Evolutionary conservation across 2,113 vertebrate genomes (phyloP), one percentile per base, ranked within the genome.

Genomic region (Sorex araneus): DNA sequence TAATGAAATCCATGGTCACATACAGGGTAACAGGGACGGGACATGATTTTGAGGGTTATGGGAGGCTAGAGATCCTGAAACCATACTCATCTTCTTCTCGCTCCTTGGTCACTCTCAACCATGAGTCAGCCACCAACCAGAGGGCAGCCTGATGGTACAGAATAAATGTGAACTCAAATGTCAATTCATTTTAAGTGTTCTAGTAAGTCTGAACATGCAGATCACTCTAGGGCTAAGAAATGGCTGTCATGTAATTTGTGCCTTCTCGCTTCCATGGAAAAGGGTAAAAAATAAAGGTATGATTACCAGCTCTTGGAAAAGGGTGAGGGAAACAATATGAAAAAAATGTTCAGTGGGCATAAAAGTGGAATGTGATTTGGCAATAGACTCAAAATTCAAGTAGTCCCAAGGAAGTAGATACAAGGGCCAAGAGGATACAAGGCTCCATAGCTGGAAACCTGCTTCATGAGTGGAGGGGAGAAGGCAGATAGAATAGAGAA

Each of bases 41-140:
- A 13, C 63, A 66, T 34, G 10, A 66, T 64, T 76, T 27, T 73
- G 27, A 90, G 47, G n/a, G 76, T 83, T 19, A 43, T 13, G 25
- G 47, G 66, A 67, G 70, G 76, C 43, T 85, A 84, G 45, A 85
- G 12, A 75, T 50, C 28, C 18, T 9, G 64, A 93, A 93, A 16
- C 43, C 6, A 27, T 21, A 3, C 27, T 18, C 54, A 1, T 74
- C 66, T 15, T 19, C 15, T 76, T 89, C 7, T 34, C 45, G 23
- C 12, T 36, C 10, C 40, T 45, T 40, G 27, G 13, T 13, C 10
- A 7, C 18, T 47, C 70, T 70, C 47, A 18, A 8, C 64, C 16
- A 6, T 1, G 10, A 64, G n/a, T 47, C 36, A n/a, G 2, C n/a
- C 45, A 1, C 76, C 36, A 40, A 76, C 12, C 18, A n/a, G 47